These are phyloP conservation scores for Parnassius apollo DNA, from an alignment of 2,888 invertebrate genomes.

Conservation along the genomic window DNA sequence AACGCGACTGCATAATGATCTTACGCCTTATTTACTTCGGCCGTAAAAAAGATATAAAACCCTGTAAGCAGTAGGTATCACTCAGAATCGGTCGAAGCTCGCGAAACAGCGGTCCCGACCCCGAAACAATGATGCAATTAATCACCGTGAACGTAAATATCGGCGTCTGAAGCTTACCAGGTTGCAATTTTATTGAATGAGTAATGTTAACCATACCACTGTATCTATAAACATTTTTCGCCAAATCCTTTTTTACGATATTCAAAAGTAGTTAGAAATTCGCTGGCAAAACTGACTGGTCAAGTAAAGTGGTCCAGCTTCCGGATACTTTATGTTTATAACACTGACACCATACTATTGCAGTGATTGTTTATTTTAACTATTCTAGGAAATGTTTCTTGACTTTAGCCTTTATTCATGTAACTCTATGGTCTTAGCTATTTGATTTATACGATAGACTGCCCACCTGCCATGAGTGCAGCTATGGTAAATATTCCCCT, in stretches of 20 bases:
- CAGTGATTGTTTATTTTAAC: too few relatives aligned
- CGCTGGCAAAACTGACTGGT: constrained; percentile 9
- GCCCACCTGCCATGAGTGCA: too few relatives aligned
- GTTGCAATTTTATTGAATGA: constrained; percentile 58
- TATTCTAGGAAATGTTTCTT: too few relatives aligned
- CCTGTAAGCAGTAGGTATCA: constrained; percentile 43
- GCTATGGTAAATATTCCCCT: too few relatives aligned
- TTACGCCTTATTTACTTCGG: constrained; percentile 56
- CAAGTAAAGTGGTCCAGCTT: constrained; percentile 13
- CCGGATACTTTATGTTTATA: constrained; percentile 13
- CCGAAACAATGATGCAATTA: constrained; percentile 68
- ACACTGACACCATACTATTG: neutral
- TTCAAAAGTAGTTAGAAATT: constrained; percentile 28
- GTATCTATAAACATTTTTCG: constrained; percentile 54
- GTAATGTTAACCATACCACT: constrained; percentile 52
- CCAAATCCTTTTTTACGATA: constrained; percentile 53
- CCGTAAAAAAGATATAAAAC: constrained; percentile 62
- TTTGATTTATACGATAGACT: too few relatives aligned
- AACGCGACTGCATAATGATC: constrained; percentile 62
- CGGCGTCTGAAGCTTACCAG: constrained; percentile 64
- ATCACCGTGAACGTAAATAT: constrained; percentile 67
- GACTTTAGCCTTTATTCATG: too few relatives aligned
- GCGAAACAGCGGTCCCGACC: constrained; percentile 33
- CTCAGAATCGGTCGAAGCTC: constrained; percentile 31
- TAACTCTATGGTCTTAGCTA: too few relatives aligned